These are phyloP conservation scores for Tarsius wallacei DNA, from an alignment of 2,797 vertebrate genomes.

Conservation along the genomic window DNA sequence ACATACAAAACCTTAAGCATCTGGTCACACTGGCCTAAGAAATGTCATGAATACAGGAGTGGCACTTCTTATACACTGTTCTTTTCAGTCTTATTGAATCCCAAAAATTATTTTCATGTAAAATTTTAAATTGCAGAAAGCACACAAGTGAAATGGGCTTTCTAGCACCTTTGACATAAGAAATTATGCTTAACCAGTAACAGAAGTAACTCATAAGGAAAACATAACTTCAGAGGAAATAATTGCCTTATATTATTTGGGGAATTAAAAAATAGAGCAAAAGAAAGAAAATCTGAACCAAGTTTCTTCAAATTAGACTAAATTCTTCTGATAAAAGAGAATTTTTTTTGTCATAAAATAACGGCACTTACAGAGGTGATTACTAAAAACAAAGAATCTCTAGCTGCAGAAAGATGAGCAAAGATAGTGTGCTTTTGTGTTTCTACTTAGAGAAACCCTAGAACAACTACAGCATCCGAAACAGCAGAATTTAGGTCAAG, in stretches of 20 bases:
- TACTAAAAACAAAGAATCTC: not conserved
- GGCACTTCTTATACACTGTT: not conserved
- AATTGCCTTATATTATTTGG: not conserved
- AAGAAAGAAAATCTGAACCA: conserved; percentile 10
- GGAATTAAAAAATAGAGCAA: not conserved
- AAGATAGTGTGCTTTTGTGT: not conserved
- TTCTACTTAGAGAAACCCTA: conserved; percentile 20
- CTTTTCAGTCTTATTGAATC: not conserved
- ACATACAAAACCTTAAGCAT: not conserved
- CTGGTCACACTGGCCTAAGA: not conserved
- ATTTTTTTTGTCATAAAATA: not conserved
- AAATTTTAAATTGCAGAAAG: conserved; percentile 56
- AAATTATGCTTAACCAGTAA: not conserved
- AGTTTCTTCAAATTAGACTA: not conserved
- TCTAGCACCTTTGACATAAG: not conserved
- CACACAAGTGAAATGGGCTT: not conserved
- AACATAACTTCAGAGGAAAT: conserved; percentile 32
- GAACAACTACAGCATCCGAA: not conserved
- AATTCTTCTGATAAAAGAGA: conserved; percentile 26
- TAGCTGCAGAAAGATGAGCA: not conserved
- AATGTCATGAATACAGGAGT: not conserved
- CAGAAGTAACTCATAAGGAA: not conserved
- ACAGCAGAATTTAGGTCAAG: conserved; percentile 60
- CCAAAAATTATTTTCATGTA: not conserved
- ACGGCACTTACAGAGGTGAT: not conserved